Base-by-base conservation (phyloP, 2,888 invertebrate species). In the Pediacus dermestoides region DNA sequence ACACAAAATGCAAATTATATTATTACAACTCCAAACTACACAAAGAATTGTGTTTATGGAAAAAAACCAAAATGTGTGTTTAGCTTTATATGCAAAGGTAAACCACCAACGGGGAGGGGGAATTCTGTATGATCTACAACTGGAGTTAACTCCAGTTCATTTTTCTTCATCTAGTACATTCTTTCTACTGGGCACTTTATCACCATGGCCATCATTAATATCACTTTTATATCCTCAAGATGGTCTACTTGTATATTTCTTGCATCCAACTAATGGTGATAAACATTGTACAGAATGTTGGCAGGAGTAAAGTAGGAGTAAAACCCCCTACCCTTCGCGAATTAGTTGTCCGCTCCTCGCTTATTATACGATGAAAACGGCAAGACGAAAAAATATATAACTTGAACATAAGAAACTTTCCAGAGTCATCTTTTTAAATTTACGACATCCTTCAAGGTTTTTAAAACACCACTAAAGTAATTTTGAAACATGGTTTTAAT, bases 171-270 rank as follows among this genome's bases (percentile, higher is more conserved):
- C 62, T 64, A 52, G 50, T 37, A 52, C n/a, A n/a, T n/a, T n/a
- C n/a, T n/a, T 54, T 60, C 56, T 57, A 58, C 38, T 53, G 51
- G 48, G 50, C 61, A 59, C 59, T 64, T 63, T 64, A 66, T 66
- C 65, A 64, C 62, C 61, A 55, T 55, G 50, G 60, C 60, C 55
- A 67, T 68, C 69, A 68, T 70, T 70, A 70, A 70, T 70, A 68
- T 70, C 68, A 70, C 69, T 70, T 70, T 68, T 68, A 67, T 67
- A 66, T 67, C 64, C 67, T 67, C 67, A 57, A 67, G 66, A 66
- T 67, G 62, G 64, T 58, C 61, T 63, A 57, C 63, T 65, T 68
- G 64, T 66, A 64, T 64, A 64, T 65, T 66, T 64, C 63, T 60
- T 66, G 61, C 64, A 64, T 63, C 60, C 59, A 55, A 54, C 63